Conservation (phyloP, 2,797 vertebrate species). For the Falco naumanni region DNA sequence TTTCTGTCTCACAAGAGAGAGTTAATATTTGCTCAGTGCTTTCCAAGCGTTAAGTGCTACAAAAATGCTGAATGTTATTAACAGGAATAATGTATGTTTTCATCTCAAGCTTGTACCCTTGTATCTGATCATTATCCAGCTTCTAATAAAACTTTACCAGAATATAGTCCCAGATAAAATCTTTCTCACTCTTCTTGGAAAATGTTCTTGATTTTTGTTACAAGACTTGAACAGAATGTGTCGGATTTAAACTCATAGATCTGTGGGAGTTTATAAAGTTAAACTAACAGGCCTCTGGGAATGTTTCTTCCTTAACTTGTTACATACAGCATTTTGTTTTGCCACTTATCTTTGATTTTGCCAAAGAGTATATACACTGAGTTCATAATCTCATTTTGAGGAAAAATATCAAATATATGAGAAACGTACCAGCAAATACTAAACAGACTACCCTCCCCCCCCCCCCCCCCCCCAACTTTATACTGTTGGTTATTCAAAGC, state of each 20-base stretch:
- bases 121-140: conserved; percentile 20
- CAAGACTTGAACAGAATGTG: background rate
- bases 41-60: conserved; percentile 53
- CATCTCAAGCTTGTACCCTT: background rate
- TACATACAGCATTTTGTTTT: background rate
- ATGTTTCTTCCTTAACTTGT: background rate
- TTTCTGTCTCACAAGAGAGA: background rate
- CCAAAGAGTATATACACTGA: background rate
- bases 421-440: background rate
- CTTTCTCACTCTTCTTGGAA: background rate
- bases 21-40: conserved; percentile 60
- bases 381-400: background rate
- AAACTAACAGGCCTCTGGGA: background rate
- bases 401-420: background rate
- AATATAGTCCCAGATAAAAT: background rate
- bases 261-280: background rate
- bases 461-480: background rate
- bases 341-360: background rate
- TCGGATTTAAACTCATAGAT: background rate
- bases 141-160: background rate
- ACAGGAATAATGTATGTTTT: conserved; percentile 52
- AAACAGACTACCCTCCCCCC: background rate
- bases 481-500: background rate
- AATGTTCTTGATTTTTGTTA: background rate
- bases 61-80: conserved; percentile 13